Evolutionary conservation across 2,888 invertebrate genomes (phyloP).

Genomic region (Vesta saturnalis): DNA sequence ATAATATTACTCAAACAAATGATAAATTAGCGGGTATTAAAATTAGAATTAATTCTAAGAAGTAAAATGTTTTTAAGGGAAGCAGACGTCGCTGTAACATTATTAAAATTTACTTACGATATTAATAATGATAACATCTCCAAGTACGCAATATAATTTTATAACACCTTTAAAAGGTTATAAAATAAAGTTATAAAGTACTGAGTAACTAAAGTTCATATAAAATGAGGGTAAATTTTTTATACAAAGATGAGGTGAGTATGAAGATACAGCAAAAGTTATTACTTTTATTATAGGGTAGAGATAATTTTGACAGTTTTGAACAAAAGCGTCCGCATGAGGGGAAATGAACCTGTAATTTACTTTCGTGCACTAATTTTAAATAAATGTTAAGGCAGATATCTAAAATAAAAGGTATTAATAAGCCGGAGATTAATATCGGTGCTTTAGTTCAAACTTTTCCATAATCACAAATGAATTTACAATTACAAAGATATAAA

Average conservation of each 20-base stretch:
- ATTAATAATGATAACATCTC: conserved; percentile 27
- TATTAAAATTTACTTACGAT: conserved; percentile 24
- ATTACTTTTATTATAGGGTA: neutral
- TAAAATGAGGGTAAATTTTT: conserved; percentile 20
- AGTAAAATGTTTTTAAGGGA: neutral
- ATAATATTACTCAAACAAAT: no score
- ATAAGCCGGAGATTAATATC: conserved; percentile 24
- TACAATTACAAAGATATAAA: conserved; percentile 23
- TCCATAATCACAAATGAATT: conserved; percentile 31
- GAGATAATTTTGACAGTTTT: conserved; percentile 9
- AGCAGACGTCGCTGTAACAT: neutral
- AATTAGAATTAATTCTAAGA: neutral
- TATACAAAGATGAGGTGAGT: conserved; percentile 19
- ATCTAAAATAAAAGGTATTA: conserved; percentile 17
- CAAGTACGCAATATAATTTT: conserved; percentile 30
- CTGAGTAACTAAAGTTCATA: conserved; percentile 20
- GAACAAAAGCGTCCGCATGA: neutral
- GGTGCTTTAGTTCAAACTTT: conserved; percentile 21
- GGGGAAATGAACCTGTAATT: neutral
- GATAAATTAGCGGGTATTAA: no score
- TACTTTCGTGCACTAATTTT: conserved; percentile 1
- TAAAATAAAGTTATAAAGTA: conserved; percentile 18
- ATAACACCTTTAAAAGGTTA: conserved; percentile 25
- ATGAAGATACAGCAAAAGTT: conserved; percentile 16
- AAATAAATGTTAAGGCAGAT: neutral